Evolutionary conservation across 64 coral and sea anemone genomes (phyloP).

Genomic region (Montipora sp.): DNA sequence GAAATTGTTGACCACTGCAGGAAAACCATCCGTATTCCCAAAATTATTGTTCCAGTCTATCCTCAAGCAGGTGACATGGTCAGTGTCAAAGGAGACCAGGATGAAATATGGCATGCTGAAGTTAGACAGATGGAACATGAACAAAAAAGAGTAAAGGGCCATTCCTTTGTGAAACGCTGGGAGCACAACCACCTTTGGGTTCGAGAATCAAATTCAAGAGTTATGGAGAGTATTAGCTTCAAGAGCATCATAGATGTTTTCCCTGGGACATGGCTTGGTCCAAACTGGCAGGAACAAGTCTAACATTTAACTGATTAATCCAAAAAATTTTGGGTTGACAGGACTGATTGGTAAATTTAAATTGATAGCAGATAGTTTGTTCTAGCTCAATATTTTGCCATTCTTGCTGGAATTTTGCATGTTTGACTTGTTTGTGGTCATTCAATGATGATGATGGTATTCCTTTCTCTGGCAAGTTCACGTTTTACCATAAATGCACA

Average conservation of each 20-base stretch:
- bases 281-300: constrained; percentile 28
- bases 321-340: neutral
- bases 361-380: neutral
- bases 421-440: neutral
- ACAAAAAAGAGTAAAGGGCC: constrained; percentile 7
- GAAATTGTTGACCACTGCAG: constrained; percentile 20
- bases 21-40: neutral
- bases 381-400: neutral
- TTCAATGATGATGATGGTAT: neutral
- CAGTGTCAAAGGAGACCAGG: constrained; percentile 19
- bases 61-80: constrained; percentile 19
- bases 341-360: neutral
- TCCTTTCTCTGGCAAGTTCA: too few species aligned
- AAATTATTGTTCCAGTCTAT: neutral
- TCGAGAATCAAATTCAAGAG: constrained; percentile 1
- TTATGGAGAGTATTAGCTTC: constrained; percentile 12
- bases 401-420: neutral
- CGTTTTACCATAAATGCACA: too few species aligned
- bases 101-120: constrained; percentile 45
- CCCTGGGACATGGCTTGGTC: constrained; percentile 18
- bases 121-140: neutral
- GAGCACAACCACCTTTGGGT: constrained; percentile 19
- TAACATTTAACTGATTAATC: neutral
- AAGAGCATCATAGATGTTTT: constrained; percentile 7
- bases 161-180: constrained; percentile 29